These are phyloP conservation scores for Buphagus erythrorhynchus DNA, from an alignment of 2,797 vertebrate genomes.

Conservation along the genomic window DNA sequence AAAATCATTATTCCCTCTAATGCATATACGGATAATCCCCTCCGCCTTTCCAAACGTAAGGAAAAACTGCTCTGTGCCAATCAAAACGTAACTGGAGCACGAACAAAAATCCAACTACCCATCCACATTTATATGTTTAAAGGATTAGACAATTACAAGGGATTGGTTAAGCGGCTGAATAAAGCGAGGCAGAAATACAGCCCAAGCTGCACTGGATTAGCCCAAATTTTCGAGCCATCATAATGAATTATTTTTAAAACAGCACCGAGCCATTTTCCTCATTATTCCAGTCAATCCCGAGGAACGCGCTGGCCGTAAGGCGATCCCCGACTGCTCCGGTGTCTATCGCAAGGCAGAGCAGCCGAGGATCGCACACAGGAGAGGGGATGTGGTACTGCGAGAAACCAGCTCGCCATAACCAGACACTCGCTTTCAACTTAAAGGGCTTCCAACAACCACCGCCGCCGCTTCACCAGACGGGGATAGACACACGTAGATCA, in stretches of 20 bases:
- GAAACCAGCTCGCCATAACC: constrained; percentile 67
- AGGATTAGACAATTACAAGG: constrained; percentile 67
- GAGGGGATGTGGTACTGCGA: constrained; percentile 72
- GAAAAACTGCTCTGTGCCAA: constrained; percentile 56
- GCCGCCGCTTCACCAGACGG: background rate
- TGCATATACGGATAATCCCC: constrained; percentile 59
- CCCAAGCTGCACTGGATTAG: background rate
- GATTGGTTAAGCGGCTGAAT: constrained; percentile 19
- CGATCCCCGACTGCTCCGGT: constrained; percentile 58
- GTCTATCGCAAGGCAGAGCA: constrained; percentile 50
- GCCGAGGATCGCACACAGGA: constrained; percentile 72
- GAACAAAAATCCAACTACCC: constrained; percentile 71
- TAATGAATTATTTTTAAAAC: constrained; percentile 50
- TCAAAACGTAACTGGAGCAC: constrained; percentile 73
- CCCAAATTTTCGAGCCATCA: constrained; percentile 50
- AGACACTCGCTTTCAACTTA: constrained; percentile 69
- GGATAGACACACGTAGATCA: background rate
- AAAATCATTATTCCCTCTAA: constrained; percentile 36
- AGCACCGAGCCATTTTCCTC: constrained; percentile 38
- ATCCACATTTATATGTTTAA: constrained; percentile 61
- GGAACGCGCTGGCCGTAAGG: constrained; percentile 53
- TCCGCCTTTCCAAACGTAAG: constrained; percentile 54
- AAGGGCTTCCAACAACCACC: constrained; percentile 57
- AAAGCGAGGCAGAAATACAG: background rate
- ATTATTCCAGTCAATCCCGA: constrained; percentile 56